A percentile compares a stretch with the other conserved stretches of the same genome.
Evolutionary conservation across 2,888 invertebrate genomes (phyloP).

Genomic region (Drosophila recens): DNA sequence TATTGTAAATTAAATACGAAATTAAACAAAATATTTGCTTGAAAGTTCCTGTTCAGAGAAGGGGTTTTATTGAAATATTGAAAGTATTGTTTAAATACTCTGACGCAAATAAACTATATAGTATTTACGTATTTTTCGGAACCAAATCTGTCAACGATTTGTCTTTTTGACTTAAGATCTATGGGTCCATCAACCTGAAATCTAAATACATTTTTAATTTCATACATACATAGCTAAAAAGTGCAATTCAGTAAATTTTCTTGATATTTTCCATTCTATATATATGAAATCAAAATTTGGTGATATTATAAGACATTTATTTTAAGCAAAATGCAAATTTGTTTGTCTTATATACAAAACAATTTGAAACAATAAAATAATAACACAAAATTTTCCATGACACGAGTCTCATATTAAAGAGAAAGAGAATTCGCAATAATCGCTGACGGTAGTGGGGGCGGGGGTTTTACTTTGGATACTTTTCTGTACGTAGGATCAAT

Average conservation of each 20-base stretch:
- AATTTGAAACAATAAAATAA: slow-evolving; percentile 24
- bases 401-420: slow-evolving; percentile 35
- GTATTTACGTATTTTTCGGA: neutral
- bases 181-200: slow-evolving; percentile 42
- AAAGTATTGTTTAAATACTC: neutral
- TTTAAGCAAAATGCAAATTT: slow-evolving; percentile 57
- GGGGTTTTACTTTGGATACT: slow-evolving; percentile 11
- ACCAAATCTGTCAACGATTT: slow-evolving; percentile 18
- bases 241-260: slow-evolving; percentile 46
- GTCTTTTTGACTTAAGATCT: neutral
- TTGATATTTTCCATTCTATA: slow-evolving; percentile 7
- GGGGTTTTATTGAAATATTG: slow-evolving; percentile 3
- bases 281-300: slow-evolving; percentile 7
- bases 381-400: slow-evolving; percentile 58
- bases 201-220: slow-evolving; percentile 13
- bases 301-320: slow-evolving; percentile 23
- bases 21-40: slow-evolving; percentile 8
- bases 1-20: slow-evolving; percentile 6
- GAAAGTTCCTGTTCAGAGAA: slow-evolving; percentile 14
- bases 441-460: neutral
- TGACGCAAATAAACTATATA: slow-evolving; percentile 21
- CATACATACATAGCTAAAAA: slow-evolving; percentile 7
- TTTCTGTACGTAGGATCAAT: slow-evolving; percentile 14
- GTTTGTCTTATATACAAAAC: slow-evolving; percentile 15
- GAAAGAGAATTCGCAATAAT: slow-evolving; percentile 20